Percentiles rank a stretch among this genome's conserved stretches.
Evolutionary conservation across 2,797 vertebrate genomes (phyloP).

Genomic region (Amazona finschi): DNA sequence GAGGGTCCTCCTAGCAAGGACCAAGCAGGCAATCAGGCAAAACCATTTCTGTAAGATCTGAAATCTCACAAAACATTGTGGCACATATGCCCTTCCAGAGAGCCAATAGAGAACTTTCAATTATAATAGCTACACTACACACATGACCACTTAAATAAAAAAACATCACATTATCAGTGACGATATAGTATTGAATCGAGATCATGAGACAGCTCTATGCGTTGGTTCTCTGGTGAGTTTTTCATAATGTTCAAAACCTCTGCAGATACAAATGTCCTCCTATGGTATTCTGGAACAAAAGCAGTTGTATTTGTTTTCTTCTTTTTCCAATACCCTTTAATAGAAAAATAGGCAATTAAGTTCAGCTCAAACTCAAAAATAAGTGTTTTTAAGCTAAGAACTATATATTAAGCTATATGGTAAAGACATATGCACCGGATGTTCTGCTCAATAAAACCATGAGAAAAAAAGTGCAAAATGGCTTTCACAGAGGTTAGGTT

Average conservation of each 20-base stretch:
- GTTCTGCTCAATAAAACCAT: neutral
- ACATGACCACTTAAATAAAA: neutral
- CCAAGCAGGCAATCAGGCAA: neutral
- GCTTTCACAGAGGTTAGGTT: neutral
- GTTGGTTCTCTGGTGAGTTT: neutral
- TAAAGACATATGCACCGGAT: neutral
- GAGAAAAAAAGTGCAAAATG: neutral
- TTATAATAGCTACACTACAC: neutral
- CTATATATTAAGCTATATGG: neutral
- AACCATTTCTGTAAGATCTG: neutral
- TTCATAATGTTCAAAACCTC: neutral
- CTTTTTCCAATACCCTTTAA: neutral
- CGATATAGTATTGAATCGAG: neutral
- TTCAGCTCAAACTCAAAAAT: neutral
- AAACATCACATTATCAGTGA: neutral
- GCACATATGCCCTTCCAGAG: neutral
- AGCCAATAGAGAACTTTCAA: neutral
- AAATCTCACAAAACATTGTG: neutral
- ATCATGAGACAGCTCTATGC: no score
- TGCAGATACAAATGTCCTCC: neutral
- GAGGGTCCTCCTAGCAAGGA: neutral
- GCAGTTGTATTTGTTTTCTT: neutral
- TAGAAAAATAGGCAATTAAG: neutral
- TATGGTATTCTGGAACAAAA: neutral
- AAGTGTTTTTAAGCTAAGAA: neutral